phyloP scores from a whole-genome alignment of 1,140 invertebrate species.

The Luehdorfia chinensis region DNA sequence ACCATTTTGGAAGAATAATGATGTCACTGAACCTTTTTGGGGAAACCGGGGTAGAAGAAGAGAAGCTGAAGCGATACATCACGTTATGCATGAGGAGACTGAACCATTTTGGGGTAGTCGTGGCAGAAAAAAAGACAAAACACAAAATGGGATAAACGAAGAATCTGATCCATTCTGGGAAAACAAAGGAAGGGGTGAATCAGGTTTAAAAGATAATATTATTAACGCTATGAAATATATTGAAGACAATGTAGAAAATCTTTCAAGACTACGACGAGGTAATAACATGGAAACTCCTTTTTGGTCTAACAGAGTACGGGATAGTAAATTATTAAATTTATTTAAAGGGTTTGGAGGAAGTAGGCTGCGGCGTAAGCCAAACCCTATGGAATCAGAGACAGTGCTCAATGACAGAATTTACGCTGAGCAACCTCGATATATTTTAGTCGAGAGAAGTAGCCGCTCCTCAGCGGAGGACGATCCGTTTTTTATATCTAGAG shows the following conservation, averaged over 20 bases:
- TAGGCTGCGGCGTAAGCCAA: slow-evolving; percentile 22
- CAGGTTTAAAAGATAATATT: slow-evolving; percentile 42
- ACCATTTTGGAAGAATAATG: slow-evolving; percentile 28
- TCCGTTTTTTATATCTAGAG: slow-evolving; percentile 62
- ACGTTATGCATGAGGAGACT: not conserved
- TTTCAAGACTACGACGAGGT: slow-evolving; percentile 31
- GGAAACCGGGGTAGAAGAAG: slow-evolving; percentile 49
- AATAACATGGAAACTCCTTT: slow-evolving; percentile 32
- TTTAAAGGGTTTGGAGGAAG: slow-evolving; percentile 31
- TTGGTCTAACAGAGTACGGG: slow-evolving; percentile 48
- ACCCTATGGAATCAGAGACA: slow-evolving; percentile 40
- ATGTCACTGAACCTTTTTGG: slow-evolving; percentile 41
- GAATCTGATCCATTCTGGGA: slow-evolving; percentile 51
- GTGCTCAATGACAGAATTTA: slow-evolving; percentile 54
- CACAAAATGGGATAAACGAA: not conserved
- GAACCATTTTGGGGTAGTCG: slow-evolving; percentile 53
- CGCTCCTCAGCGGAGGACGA: slow-evolving; percentile 62
- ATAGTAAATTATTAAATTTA: slow-evolving; percentile 44
- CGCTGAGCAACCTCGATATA: slow-evolving; percentile 64
- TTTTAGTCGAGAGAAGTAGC: slow-evolving; percentile 60
- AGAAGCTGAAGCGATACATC: slow-evolving; percentile 2
- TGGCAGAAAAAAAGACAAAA: slow-evolving; percentile 35
- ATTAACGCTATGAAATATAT: slow-evolving; percentile 41
- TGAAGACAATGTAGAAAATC: slow-evolving; percentile 38
- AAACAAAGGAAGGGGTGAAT: slow-evolving; percentile 49